Conservation (phyloP, 2,888 invertebrate genomes). For the Tiphia femorata region DNA sequence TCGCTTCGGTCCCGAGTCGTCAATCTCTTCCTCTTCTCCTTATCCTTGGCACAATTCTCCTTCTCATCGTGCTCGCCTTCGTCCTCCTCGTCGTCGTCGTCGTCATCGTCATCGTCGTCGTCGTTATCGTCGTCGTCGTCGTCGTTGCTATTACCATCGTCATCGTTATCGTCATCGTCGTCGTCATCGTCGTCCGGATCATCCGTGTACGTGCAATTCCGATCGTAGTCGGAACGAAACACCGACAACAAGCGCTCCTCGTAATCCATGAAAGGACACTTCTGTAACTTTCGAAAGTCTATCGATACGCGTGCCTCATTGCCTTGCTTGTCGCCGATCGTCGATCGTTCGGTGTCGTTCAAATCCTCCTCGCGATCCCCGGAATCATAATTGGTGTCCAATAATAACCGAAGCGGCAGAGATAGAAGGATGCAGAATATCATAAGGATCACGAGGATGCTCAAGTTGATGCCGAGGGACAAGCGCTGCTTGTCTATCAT, state of each 20-base stretch:
- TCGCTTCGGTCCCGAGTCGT: too few relatives aligned
- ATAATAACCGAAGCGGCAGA: conserved; percentile 52
- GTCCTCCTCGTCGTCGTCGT: neutral
- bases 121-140: too few relatives aligned
- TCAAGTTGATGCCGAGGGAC: conserved; percentile 55
- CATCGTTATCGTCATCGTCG: too few relatives aligned
- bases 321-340: neutral
- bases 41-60: conserved; percentile 12
- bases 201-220: conserved; percentile 51
- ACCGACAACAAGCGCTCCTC: conserved; percentile 42
- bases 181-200: neutral
- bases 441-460: conserved; percentile 54
- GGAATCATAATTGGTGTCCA: conserved; percentile 50
- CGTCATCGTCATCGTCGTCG: too few relatives aligned
- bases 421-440: conserved; percentile 58
- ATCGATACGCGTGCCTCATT: conserved; percentile 3
- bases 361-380: conserved; percentile 4
- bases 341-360: neutral
- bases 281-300: conserved; percentile 38
- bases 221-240: conserved; percentile 53
- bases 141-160: too few relatives aligned
- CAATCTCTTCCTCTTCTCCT: conserved; percentile 1
- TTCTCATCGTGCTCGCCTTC: too few relatives aligned
- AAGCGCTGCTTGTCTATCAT: conserved; percentile 44
- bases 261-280: conserved; percentile 53